Evolutionary conservation across 1,140 invertebrate genomes (phyloP), one percentile per base, ranked within the genome.

Genomic region (Amyelois transitella): DNA sequence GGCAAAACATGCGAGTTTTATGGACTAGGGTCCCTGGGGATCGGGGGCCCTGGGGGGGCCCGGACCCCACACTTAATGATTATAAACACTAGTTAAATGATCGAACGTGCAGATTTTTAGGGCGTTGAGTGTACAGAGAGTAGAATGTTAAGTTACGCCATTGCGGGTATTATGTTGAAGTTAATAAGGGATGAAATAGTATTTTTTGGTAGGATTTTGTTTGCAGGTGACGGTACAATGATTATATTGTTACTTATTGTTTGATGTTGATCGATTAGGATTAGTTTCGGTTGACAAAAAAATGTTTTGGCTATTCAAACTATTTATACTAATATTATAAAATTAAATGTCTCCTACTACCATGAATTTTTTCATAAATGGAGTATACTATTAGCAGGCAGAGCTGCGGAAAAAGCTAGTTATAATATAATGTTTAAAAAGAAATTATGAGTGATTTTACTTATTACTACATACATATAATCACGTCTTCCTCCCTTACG

Each of bases 1-100:
- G 71, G 61, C 62, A 60, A 63, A 66, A 66, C 58, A 49, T 49
- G 55, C 45, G 61, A 68, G 66, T 66, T 74, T 70, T 70, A 67
- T 66, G 68, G 69, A 69, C 55, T 56, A 53, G 56, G 56, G 61
- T 61, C 74, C 60, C 53, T 10, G 6, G 69, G 66, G 72, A 58
- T 25, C 2, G 10, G 18, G 60, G 61, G 53, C 32, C 58, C 8
- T 17, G 65, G 70, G 73, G n/a, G 17, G 53, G 47, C 45, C 6
- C 17, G 43, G 49, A 62, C 56, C 49, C 55, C 53, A 43, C 19
- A 10, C 38, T 58, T 67, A 67, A 67, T 67, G 64, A 63, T 57
- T 60, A 63, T 67, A 67, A 67, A 67, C 60, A 60, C 53, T 61
- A 55, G 57, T 60, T 67, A 67, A 67, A 67, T 63, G 64, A 62